These are phyloP conservation scores for Artemia sinica DNA, from an alignment of 2,888 invertebrate genomes.

Conservation along the genomic window DNA sequence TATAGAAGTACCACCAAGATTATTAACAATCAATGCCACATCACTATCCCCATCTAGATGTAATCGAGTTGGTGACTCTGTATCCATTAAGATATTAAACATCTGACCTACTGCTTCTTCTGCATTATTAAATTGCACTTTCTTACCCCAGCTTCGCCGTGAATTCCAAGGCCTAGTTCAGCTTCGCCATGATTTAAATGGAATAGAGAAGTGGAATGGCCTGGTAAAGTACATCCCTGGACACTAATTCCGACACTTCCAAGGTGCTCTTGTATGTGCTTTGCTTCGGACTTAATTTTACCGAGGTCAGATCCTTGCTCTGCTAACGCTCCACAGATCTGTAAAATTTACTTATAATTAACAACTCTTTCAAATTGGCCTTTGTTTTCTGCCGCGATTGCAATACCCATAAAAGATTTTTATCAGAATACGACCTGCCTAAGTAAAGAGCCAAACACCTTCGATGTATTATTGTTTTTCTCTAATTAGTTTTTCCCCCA, in stretches of 20 bases:
- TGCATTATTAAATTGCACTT: constrained; percentile 34
- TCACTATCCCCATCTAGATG: constrained; percentile 28
- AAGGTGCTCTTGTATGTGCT: constrained; percentile 38
- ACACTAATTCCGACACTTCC: constrained; percentile 53
- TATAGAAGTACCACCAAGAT: constrained; percentile 54
- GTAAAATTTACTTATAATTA: constrained; percentile 26
- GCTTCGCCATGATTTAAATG: constrained; percentile 44
- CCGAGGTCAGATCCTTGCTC: constrained; percentile 40
- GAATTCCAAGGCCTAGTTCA: constrained; percentile 45
- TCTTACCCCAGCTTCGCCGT: constrained; percentile 37
- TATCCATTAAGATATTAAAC: constrained; percentile 33
- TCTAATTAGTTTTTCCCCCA: no score
- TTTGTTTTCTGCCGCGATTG: no score
- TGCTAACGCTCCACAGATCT: constrained; percentile 60
- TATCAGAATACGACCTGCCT: no score
- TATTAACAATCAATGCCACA: constrained; percentile 54
- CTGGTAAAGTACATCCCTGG: constrained; percentile 48
- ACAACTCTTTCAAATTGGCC: no score
- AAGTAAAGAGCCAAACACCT: no score
- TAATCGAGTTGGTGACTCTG: constrained; percentile 29
- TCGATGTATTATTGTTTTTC: no score
- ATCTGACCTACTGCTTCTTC: constrained; percentile 32
- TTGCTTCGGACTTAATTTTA: constrained; percentile 36
- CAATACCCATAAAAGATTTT: no score
- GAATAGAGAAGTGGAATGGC: constrained; percentile 41